Conservation (phyloP, 23 tunicate genomes). For the Styela plicata region DNA sequence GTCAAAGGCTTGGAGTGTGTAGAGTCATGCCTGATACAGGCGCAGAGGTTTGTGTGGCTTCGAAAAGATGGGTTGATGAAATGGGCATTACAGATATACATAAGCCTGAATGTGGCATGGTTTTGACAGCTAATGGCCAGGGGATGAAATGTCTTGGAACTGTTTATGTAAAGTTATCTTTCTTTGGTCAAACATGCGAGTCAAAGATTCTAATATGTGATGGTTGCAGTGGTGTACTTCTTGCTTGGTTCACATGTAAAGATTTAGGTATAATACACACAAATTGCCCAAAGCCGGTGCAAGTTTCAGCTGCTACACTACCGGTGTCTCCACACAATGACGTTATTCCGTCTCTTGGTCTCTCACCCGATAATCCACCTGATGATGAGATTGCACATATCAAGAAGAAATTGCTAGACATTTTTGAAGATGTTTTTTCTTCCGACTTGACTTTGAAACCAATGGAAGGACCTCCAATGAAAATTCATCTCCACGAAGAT, state of each 20-base stretch:
- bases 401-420: neutral
- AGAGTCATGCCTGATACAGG: too few relatives aligned
- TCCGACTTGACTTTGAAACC: neutral
- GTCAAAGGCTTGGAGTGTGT: too few relatives aligned
- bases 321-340: neutral
- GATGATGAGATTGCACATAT: neutral
- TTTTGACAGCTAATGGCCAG: neutral
- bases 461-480: neutral
- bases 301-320: neutral
- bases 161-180: neutral
- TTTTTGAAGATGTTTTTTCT: neutral
- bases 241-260: neutral
- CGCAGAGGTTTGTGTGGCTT: too few relatives aligned
- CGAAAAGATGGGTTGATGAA: neutral
- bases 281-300: neutral
- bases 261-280: neutral
- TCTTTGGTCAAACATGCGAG: neutral
- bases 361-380: neutral
- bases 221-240: neutral
- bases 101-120: neutral
- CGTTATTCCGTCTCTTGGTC: neutral
- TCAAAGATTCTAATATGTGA: neutral
- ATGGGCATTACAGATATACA: neutral
- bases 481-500: neutral
- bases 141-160: neutral